A percentile compares a stretch with the other conserved stretches of the same genome.
Evolutionary conservation across 92 coral and sea anemone species (phyloP).

Genomic region (Scolanthus callimorphus): DNA sequence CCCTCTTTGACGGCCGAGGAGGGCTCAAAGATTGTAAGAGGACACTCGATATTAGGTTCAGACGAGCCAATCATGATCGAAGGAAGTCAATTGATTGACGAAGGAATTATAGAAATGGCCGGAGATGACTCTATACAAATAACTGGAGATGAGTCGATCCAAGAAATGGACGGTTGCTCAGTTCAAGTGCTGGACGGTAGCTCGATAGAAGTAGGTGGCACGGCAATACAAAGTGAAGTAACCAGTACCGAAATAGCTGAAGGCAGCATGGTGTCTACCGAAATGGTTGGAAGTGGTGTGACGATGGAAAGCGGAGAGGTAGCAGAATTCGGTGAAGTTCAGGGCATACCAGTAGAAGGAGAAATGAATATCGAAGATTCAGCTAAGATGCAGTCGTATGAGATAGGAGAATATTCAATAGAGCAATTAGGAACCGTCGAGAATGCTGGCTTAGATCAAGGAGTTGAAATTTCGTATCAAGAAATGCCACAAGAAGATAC

Average conservation of each 20-base stretch:
- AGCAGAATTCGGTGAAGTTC: slow-evolving; percentile 4
- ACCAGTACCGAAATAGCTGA: too few species aligned
- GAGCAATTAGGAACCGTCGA: background rate
- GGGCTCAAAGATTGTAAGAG: slow-evolving; percentile 9
- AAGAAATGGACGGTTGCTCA: background rate
- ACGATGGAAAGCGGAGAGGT: slow-evolving; percentile 1
- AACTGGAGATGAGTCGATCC: background rate
- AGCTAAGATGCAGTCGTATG: background rate
- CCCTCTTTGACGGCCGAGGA: slow-evolving; percentile 3
- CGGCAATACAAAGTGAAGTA: background rate
- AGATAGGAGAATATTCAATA: background rate
- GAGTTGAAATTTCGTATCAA: background rate
- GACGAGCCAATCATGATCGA: background rate
- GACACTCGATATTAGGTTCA: slow-evolving; percentile 4
- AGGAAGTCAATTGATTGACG: background rate
- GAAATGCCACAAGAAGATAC: background rate
- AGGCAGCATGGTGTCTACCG: slow-evolving; percentile 4
- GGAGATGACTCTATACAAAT: background rate
- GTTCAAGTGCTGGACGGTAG: background rate
- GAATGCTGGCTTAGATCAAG: background rate
- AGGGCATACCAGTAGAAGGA: slow-evolving; percentile 13
- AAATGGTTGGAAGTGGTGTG: background rate
- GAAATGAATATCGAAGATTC: slow-evolving; percentile 4
- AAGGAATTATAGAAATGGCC: background rate
- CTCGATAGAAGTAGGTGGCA: background rate